Percentiles rank a stretch among this genome's conserved stretches.
phyloP scores from a whole-genome alignment of 37 sponge, comb jelly and placozoan genomes.

The Eunapius fragilis region DNA sequence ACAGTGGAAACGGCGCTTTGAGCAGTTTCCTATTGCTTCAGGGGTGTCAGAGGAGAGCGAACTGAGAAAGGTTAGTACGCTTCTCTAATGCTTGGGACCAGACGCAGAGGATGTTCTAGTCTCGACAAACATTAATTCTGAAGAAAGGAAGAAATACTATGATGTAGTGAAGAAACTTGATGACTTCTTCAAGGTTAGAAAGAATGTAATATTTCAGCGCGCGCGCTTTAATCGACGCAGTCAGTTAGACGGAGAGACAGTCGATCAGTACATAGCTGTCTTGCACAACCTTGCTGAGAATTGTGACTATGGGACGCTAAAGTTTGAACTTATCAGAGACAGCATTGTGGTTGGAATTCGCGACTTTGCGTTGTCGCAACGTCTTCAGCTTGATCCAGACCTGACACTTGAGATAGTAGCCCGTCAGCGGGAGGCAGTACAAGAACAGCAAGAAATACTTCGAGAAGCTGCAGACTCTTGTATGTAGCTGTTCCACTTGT shows the following conservation, averaged over 20 bases:
- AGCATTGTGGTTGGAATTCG: conserved; percentile 13
- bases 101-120: conserved; percentile 11
- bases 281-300: conserved; percentile 13
- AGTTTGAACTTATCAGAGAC: conserved; percentile 7
- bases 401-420: conserved; percentile 8
- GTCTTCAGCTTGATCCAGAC: conserved; percentile 16
- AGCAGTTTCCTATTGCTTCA: conserved; percentile 3
- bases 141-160: conserved; percentile 11
- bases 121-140: not conserved
- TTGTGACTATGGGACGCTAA: conserved; percentile 12
- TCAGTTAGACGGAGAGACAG: conserved; percentile 10
- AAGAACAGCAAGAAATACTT: conserved; percentile 30
- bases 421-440: conserved; percentile 11
- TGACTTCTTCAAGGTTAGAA: not conserved
- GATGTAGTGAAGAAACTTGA: conserved; percentile 13
- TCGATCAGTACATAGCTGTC: conserved; percentile 13
- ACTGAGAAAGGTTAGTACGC: not conserved
- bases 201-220: not conserved
- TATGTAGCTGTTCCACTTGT: too few relatives aligned
- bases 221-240: not conserved
- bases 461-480: not conserved
- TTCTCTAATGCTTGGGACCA: conserved; percentile 9
- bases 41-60: not conserved
- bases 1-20: conserved; percentile 17
- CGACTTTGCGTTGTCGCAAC: not conserved